Evolutionary conservation across 2,113 vertebrate genomes (phyloP).

Genomic region (Anseranas semipalmata): DNA sequence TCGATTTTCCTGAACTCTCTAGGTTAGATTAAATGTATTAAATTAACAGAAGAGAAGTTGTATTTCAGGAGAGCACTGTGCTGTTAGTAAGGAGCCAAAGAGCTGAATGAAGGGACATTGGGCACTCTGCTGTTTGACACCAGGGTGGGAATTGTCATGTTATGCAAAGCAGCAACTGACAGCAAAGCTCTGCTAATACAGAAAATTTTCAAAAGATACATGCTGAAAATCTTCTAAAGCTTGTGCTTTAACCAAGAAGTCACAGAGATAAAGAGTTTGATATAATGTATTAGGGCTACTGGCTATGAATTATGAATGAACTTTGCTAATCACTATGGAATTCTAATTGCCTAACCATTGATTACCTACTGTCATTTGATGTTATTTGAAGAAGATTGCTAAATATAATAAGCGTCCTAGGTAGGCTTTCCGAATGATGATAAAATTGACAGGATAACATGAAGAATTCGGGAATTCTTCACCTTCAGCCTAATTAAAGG

Average conservation of each 20-base stretch:
- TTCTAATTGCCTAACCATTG: neutral
- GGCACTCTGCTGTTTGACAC: neutral
- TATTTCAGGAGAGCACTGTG: neutral
- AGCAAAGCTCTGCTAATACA: neutral
- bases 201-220: neutral
- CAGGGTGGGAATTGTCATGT: neutral
- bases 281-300: neutral
- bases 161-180: neutral
- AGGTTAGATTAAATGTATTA: neutral
- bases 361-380: conserved; percentile 28
- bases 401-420: neutral
- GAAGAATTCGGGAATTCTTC: conserved; percentile 23
- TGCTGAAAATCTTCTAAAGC: neutral
- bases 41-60: neutral
- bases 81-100: neutral
- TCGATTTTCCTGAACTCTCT: neutral
- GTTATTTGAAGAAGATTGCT: neutral
- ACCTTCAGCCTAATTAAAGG: conserved; percentile 32
- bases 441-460: neutral
- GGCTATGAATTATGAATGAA: conserved; percentile 44
- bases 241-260: neutral
- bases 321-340: neutral
- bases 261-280: neutral
- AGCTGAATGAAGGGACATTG: neutral
- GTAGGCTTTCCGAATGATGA: neutral